Base-by-base conservation (phyloP, 2,113 vertebrate genomes). In the Ophthalmotilapia sp. region DNA sequence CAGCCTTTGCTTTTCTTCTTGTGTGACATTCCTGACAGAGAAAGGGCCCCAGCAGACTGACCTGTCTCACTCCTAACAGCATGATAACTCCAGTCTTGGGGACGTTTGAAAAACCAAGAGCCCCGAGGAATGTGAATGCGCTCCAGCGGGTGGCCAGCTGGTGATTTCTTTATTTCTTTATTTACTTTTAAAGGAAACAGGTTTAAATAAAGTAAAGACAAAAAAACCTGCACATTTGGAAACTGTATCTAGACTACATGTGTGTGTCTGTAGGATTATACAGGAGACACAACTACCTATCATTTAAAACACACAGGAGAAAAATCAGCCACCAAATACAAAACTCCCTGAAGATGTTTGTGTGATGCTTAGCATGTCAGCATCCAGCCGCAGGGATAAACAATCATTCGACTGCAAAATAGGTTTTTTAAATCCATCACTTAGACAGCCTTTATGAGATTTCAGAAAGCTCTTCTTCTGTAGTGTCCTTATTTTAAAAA, bases 1-100 rank as follows among this genome's bases (percentile, higher is more conserved):
- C 56, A 56, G 70, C 56, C 90, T 91, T 91, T 75, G 79, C 82
- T 88, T 89, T 91, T 90, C 68, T 88, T 88, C 75, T 84, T 90
- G 81, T 88, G 85, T 92, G 90, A 91, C 93, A 92, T 89, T 91
- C 81, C 82, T 94, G 90, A 89, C 87, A 87, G 75, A 88, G 40
- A 87, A 89, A 81, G 87, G 88, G 79, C 88, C 85, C 89, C 89
- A 29, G 79, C 62, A 65, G 81, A 90, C 89, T 84, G 88, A 91
- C 89, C 93, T 88, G 85, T 89, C 90, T 92, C 82, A 45, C 55
- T 85, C 70, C 83, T 84, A 91, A 89, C 91, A 89, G 92, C 91
- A 68, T 65, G 93, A 91, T 85, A 79, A 87, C 82, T 75, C 55
- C 73, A 38, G 42, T 86, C 65, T 80, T 79, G 80, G 45, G 45